Base-by-base conservation (phyloP, 2,797 vertebrate genomes). In the Bradypodion pumilum region DNA sequence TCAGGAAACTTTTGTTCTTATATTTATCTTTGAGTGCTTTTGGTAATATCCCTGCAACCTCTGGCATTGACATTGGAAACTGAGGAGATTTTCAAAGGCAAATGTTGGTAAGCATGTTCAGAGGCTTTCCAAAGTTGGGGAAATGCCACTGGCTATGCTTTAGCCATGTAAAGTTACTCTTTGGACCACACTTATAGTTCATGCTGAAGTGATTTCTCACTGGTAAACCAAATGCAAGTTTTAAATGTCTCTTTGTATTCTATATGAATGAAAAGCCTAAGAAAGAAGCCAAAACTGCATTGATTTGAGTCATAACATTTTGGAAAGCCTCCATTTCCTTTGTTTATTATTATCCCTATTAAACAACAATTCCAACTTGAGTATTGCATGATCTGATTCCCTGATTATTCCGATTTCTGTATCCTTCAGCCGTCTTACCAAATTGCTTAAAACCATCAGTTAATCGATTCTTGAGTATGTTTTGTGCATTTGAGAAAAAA, bases 261-360 rank as follows among this genome's bases (percentile, higher is more conserved):
- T 74, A 9, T 63, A 52, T 52, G 49, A 29, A 77, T 5, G 23
- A n/a, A 83, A 69, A 69, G 49, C 29, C 74, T 60, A 60, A 25
- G 52, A 60, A 77, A 32, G 32, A n/a, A 42, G 60, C 74, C 56
- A 69, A 59, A 35, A 32, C 69, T 69, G 46, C 46, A 70, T 44
- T 77, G 66, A 77, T 69, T 35, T 77, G 74, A 83, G 49, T 60
- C 66, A 60, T 25, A 46, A 77, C 60, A 21, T 60, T 77, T 83
- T 60, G 52, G 29, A 21, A 60, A 44, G 49, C n/a, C n/a, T n/a
- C n/a, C n/a, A n/a, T n/a, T n/a, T n/a, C n/a, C n/a, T n/a, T n/a
- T n/a, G n/a, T n/a, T n/a, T n/a, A n/a, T n/a, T n/a, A n/a, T n/a
- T n/a, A n/a, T n/a, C n/a, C n/a, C n/a, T n/a, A n/a, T n/a, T n/a